Evolutionary conservation across 2,888 invertebrate species (phyloP), one percentile per base, ranked within the genome.

Genomic region (Dorcus parallelipipedus): DNA sequence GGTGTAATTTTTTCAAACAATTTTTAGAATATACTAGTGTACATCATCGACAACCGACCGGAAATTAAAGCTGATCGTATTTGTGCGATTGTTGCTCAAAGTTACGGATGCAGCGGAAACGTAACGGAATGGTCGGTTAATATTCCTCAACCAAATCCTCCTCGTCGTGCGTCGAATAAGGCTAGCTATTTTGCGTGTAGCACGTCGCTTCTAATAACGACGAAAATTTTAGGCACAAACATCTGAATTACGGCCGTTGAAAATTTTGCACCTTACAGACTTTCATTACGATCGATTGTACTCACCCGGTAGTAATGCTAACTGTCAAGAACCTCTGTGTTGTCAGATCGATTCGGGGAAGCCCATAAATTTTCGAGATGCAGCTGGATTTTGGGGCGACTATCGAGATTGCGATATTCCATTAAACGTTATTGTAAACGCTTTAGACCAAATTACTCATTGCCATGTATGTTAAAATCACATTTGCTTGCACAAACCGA

Each of bases 251-350:
- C 23, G 17, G 10, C 9, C 9, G 17, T 5, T 17, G n/a, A 49
- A 48, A 65, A 73, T 89, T 9, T 80, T 86, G 1, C 85, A 91
- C 33, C 70, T 91, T 49, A 84, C 88, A 0, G 91, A 93, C 70
- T 83, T 89, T n/a, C 93, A 93, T 71, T 83, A 88, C 49, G 93
- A 93, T 74, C 86, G 86, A 0, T 71, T 82, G 1, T 93, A 93
- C 71, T 80, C 82, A 60, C 80, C 83, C 0, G 83, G 83, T 41
- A 82, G 87, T 0, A 84, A 86, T 43, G 86, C 88, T 0, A 78
- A 83, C 2, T 93, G 93, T 70, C 82, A 80, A 0, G 88, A 89
- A 64, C 90, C 91, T 0, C 79, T 86, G 5, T 94, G 93, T 71
- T 93, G 93, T 71, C 82, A 89, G 51, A 72, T 52, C 8, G 54